These are phyloP conservation scores for Sorex fumeus DNA, from an alignment of 2,113 vertebrate genomes.

Conservation along the genomic window DNA sequence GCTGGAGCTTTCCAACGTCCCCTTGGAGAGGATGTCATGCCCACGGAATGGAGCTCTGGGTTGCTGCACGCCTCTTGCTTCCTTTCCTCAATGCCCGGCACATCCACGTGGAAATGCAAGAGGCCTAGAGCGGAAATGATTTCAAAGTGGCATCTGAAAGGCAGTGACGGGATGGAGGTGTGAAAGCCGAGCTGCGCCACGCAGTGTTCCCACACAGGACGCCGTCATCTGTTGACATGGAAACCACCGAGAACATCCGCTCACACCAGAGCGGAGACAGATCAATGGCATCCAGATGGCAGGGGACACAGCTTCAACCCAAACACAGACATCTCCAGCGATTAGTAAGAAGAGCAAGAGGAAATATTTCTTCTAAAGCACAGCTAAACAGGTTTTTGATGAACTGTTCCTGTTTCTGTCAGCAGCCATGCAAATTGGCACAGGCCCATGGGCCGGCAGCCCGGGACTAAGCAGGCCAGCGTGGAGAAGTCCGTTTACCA, in stretches of 20 bases:
- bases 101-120: background rate
- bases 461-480: conserved; percentile 14
- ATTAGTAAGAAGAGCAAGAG: conserved; percentile 70
- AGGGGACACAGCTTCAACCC: conserved; percentile 77
- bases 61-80: background rate
- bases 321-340: conserved; percentile 81
- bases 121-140: background rate
- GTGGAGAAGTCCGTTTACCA: background rate
- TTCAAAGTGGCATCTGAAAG: conserved; percentile 40
- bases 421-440: conserved; percentile 6
- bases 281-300: conserved; percentile 80
- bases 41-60: background rate
- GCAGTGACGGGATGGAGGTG: conserved; percentile 24
- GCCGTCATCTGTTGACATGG: conserved; percentile 69
- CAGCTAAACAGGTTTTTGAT: conserved; percentile 59
- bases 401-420: conserved; percentile 25
- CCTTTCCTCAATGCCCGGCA: conserved; percentile 5
- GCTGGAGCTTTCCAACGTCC: conserved; percentile 8
- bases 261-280: conserved; percentile 57
- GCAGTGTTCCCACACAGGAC: conserved; percentile 33
- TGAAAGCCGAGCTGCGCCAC: conserved; percentile 24
- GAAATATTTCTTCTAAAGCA: conserved; percentile 71
- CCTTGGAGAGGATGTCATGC: conserved; percentile 1
- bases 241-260: conserved; percentile 67
- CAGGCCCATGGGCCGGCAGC: conserved; percentile 20